Evolutionary conservation across 2,888 invertebrate genomes (phyloP).

Genomic region (Halictus quadricinctus): DNA sequence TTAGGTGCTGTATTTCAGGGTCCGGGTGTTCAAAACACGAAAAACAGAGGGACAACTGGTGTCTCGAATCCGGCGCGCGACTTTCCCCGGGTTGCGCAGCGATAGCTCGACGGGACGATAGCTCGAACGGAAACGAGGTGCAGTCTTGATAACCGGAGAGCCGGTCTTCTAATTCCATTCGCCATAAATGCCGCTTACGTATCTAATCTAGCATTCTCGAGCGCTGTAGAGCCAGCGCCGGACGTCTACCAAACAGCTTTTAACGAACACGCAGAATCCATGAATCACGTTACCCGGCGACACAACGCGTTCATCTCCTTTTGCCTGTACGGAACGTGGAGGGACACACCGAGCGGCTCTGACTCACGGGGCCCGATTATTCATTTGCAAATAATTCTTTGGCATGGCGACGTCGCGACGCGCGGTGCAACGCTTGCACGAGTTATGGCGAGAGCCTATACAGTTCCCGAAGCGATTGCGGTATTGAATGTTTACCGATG

Average conservation of each 20-base stretch:
- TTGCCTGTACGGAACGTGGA: neutral
- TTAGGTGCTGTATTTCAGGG: neutral
- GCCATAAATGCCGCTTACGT: conserved; percentile 75
- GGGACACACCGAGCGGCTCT: conserved; percentile 16
- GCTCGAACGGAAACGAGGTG: conserved; percentile 69
- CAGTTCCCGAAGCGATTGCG: neutral
- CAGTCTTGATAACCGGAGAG: conserved; percentile 61
- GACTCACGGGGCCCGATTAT: conserved; percentile 72
- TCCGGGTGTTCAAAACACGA: neutral
- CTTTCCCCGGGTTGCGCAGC: conserved; percentile 27
- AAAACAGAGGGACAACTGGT: conserved; percentile 14
- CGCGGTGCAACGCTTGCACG: neutral
- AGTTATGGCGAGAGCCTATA: neutral
- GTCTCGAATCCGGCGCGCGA: conserved; percentile 38
- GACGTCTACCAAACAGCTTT: conserved; percentile 58
- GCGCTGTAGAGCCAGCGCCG: conserved; percentile 51
- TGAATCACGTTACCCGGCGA: conserved; percentile 69
- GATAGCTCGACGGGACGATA: conserved; percentile 60
- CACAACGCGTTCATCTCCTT: conserved; percentile 51
- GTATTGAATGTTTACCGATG: conserved; percentile 7
- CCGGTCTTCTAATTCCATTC: conserved; percentile 74
- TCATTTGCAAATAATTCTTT: conserved; percentile 73
- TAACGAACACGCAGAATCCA: conserved; percentile 72
- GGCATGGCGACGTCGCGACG: conserved; percentile 27
- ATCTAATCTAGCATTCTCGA: conserved; percentile 75